Conservation (phyloP, 2,113 vertebrate species). For the Patagioenas fasciata region DNA sequence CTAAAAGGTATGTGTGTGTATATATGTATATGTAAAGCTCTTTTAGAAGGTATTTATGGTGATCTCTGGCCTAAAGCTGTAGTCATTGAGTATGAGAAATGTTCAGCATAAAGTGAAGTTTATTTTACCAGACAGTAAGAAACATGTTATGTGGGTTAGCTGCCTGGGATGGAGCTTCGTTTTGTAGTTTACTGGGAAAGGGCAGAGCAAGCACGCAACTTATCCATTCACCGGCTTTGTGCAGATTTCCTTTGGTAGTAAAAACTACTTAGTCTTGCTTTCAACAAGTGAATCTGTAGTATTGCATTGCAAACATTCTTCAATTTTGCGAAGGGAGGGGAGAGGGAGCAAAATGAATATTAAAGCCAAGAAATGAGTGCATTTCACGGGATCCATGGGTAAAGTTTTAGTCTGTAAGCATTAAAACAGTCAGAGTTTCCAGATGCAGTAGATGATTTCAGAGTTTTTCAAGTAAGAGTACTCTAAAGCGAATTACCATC, state of each 20-base stretch:
- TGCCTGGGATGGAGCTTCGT: not conserved
- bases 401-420: not conserved
- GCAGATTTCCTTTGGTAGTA: not conserved
- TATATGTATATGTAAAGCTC: not conserved
- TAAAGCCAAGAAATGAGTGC: conserved; percentile 17
- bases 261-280: not conserved
- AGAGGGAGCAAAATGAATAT: not conserved
- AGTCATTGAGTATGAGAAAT: not conserved
- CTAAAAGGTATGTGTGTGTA: not conserved
- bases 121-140: not conserved
- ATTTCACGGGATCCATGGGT: not conserved
- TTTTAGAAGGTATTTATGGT: not conserved
- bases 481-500: not conserved
- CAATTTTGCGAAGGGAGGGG: not conserved
- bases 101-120: not conserved
- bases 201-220: not conserved
- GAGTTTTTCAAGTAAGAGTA: not conserved
- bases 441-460: not conserved
- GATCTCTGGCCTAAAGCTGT: not conserved
- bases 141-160: not conserved
- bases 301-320: not conserved
- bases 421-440: not conserved
- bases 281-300: not conserved
- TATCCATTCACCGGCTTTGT: not conserved
- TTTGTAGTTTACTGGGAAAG: not conserved